phyloP scores from a whole-genome alignment of 2,113 vertebrate species.

The Odocoileus virginianus region DNA sequence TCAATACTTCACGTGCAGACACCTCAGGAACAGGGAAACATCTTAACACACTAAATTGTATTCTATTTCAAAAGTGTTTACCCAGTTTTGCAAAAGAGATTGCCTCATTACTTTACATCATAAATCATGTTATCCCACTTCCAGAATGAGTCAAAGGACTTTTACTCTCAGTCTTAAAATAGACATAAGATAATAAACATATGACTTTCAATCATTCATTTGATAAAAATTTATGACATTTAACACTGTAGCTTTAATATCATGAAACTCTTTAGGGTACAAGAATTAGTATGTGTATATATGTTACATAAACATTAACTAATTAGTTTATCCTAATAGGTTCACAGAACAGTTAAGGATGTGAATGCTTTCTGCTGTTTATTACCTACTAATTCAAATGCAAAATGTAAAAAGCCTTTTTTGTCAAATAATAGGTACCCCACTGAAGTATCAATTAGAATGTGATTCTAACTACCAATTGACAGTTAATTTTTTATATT shows the following conservation, averaged over 20 bases:
- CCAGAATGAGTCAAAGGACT: background rate
- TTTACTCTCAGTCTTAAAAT: background rate
- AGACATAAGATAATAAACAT: background rate
- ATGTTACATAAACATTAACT: background rate
- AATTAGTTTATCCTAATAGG: background rate
- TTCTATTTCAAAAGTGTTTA: background rate
- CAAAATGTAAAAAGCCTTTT: background rate
- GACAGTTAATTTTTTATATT: conserved; percentile 30
- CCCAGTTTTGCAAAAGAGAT: background rate
- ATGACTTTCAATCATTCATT: background rate
- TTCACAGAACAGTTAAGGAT: background rate
- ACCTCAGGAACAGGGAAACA: background rate
- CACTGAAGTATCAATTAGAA: background rate
- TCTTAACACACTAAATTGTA: background rate
- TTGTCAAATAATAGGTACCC: background rate
- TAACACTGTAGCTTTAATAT: background rate
- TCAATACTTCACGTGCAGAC: background rate
- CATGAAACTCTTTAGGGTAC: background rate
- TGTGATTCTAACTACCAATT: background rate
- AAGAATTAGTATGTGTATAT: background rate
- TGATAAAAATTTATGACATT: background rate
- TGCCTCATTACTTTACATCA: background rate
- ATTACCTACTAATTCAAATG: background rate
- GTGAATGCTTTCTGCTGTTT: background rate
- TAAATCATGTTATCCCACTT: conserved; percentile 20